Evolutionary conservation across 2,888 invertebrate genomes (phyloP).

Genomic region (Oscheius sp.): DNA sequence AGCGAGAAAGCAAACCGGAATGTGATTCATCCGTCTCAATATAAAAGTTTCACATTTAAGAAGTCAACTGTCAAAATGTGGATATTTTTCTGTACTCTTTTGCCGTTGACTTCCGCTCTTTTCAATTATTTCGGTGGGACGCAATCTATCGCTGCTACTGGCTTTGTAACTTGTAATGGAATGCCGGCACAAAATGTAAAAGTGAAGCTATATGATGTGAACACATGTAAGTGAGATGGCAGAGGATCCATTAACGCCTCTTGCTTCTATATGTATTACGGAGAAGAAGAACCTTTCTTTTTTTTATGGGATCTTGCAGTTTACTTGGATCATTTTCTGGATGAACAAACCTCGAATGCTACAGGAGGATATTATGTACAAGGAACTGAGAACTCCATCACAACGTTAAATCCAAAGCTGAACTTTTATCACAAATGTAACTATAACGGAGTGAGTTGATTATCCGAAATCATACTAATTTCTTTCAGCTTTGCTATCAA

Average conservation of each 20-base stretch:
- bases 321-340: conserved; percentile 14
- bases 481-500: conserved; percentile 21
- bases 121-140: conserved; percentile 15
- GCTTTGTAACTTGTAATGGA: conserved; percentile 19
- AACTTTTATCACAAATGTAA: conserved; percentile 25
- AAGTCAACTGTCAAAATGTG: conserved; percentile 1
- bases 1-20: background rate
- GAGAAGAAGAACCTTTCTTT: no score
- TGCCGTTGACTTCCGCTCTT: conserved; percentile 14
- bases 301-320: conserved; percentile 7
- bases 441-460: conserved; percentile 15
- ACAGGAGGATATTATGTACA: conserved; percentile 19
- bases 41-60: background rate
- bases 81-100: background rate
- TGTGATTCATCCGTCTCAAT: background rate
- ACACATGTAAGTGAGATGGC: conserved; percentile 4
- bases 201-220: conserved; percentile 23
- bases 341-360: conserved; percentile 14
- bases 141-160: conserved; percentile 12
- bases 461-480: background rate
- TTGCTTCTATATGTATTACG: no score
- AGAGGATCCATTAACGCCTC: no score
- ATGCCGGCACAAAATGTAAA: conserved; percentile 1
- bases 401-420: conserved; percentile 8
- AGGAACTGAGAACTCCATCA: conserved; percentile 18